phyloP scores from a whole-genome alignment of 2,113 vertebrate species.

The Melanostigma gelatinosum region DNA sequence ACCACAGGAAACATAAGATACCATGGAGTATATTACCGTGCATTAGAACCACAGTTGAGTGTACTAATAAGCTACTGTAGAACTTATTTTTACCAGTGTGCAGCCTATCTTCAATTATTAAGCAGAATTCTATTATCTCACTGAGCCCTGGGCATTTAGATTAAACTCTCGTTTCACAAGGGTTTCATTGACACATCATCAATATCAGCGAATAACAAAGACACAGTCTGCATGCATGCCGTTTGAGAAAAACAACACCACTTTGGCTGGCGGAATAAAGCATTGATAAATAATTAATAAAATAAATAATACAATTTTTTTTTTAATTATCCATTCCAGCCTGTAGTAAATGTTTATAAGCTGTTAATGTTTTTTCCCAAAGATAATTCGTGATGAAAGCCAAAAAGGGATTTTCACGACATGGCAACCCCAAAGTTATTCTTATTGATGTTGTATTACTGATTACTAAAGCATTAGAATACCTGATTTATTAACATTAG shows the following conservation, averaged over 20 bases:
- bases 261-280: not conserved
- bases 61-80: not conserved
- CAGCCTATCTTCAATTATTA: constrained; percentile 33
- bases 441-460: not conserved
- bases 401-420: not conserved
- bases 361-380: not conserved
- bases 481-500: not conserved
- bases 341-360: not conserved
- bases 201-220: not conserved
- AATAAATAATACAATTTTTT: too few relatives aligned
- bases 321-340: not conserved
- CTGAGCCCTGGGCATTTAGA: not conserved
- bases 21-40: not conserved
- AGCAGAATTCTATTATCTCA: constrained; percentile 18
- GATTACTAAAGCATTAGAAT: not conserved
- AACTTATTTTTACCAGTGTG: not conserved
- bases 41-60: not conserved
- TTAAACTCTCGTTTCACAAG: not conserved
- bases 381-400: not conserved
- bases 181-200: not conserved
- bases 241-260: too few relatives aligned
- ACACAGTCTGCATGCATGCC: not conserved
- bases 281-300: not conserved
- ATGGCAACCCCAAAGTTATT: not conserved
- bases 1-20: constrained; percentile 3